phyloP scores from a whole-genome alignment of 53 echinoderm and acorn worm species.

The Crossaster papposus region DNA sequence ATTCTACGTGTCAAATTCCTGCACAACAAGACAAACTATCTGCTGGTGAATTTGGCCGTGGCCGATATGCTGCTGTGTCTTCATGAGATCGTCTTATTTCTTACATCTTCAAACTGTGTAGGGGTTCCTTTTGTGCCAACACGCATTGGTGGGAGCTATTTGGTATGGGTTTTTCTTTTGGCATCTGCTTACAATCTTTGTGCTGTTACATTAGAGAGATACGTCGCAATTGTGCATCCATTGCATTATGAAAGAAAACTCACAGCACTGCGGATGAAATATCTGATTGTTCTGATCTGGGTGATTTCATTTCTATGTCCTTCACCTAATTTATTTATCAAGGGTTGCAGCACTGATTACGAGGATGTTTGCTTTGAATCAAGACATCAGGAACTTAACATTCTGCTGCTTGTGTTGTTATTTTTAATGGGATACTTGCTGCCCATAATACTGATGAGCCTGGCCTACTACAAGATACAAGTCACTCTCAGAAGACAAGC shows the following conservation, averaged over 20 bases:
- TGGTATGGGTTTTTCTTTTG: background rate
- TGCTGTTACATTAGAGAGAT: constrained; percentile 25
- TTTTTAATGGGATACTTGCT: no score
- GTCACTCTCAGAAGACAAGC: no score
- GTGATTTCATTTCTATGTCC: no score
- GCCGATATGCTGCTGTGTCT: constrained; percentile 12
- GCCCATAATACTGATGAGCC: no score
- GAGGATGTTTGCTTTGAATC: no score
- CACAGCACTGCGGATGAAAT: background rate
- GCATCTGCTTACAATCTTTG: constrained; percentile 10
- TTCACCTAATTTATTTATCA: no score
- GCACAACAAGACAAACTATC: constrained; percentile 40
- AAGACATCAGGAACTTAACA: no score
- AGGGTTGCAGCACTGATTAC: no score
- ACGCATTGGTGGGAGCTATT: background rate
- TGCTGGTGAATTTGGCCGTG: constrained; percentile 49
- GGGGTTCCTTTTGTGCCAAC: background rate
- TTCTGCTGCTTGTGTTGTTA: no score
- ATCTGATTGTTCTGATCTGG: no score
- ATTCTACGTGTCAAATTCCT: constrained; percentile 22
- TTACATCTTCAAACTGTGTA: background rate
- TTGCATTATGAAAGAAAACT: background rate
- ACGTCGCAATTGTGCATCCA: constrained; percentile 22
- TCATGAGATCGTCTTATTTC: background rate
- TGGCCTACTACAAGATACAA: no score